phyloP scores from a whole-genome alignment of 1,140 invertebrate genomes.

The Drosophila saltans region DNA sequence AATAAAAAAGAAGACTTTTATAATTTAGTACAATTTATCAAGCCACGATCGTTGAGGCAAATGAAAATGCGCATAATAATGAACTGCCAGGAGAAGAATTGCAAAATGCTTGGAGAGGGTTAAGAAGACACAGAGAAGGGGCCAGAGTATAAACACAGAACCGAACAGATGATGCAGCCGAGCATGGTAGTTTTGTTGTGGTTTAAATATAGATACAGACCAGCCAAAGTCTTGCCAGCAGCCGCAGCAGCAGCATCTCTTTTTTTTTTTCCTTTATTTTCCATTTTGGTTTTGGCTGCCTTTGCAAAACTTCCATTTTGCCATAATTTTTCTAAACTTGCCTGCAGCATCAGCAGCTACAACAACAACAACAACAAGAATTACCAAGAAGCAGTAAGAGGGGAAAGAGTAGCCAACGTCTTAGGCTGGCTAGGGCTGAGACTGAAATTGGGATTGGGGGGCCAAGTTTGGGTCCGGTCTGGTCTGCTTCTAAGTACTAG shows the following conservation, averaged over 20 bases:
- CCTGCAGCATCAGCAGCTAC: conserved; percentile 43
- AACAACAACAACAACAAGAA: conserved; percentile 28
- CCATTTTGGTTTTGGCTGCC: conserved; percentile 42
- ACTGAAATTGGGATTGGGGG: conserved; percentile 4
- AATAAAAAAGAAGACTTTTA: conserved; percentile 25
- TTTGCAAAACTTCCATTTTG: conserved; percentile 61
- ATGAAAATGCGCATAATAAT: conserved; percentile 40
- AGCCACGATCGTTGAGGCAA: conserved; percentile 30
- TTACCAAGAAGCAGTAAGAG: conserved; percentile 48
- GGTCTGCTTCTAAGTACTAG: conserved; percentile 39
- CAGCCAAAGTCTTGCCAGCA: not conserved
- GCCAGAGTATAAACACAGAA: not conserved
- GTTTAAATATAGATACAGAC: conserved; percentile 42
- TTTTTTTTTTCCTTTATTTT: conserved; percentile 10
- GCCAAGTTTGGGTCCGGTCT: conserved; percentile 4
- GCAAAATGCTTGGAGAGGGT: not conserved
- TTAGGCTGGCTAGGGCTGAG: conserved; percentile 20
- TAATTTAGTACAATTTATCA: conserved; percentile 49
- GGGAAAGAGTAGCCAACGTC: not conserved
- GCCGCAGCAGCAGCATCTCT: not conserved
- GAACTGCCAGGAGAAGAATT: conserved; percentile 14
- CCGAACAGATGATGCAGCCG: conserved; percentile 22
- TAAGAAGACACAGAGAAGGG: not conserved
- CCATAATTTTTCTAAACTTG: conserved; percentile 69
- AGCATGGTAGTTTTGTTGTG: conserved; percentile 23